Conservation (phyloP, 2,888 invertebrate species). For the Apoda limacodes region DNA sequence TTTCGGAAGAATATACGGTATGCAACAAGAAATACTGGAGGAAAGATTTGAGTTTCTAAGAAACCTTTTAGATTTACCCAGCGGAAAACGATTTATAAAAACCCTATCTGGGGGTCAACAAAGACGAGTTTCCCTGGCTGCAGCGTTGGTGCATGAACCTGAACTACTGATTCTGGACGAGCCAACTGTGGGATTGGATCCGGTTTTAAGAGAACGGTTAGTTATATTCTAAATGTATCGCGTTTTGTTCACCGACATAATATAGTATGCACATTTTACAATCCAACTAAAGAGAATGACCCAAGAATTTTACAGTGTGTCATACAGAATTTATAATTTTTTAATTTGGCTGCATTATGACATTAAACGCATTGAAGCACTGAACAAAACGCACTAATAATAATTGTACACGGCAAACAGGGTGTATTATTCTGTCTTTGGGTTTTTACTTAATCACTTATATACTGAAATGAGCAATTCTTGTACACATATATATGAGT, state of each 20-base stretch:
- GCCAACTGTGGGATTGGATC: constrained; percentile 95
- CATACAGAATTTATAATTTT: too few relatives aligned
- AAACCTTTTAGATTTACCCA: constrained; percentile 81
- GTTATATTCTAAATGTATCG: constrained; percentile 17
- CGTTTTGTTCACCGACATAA: neutral
- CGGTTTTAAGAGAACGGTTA: constrained; percentile 84
- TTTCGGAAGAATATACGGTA: constrained; percentile 88
- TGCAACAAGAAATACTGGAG: constrained; percentile 73
- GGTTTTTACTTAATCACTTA: too few relatives aligned
- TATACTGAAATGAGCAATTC: too few relatives aligned
- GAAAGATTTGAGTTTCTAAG: constrained; percentile 77
- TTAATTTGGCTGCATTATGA: too few relatives aligned
- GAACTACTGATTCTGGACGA: constrained; percentile 91
- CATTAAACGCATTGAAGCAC: too few relatives aligned
- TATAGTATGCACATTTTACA: neutral
- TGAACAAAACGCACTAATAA: too few relatives aligned
- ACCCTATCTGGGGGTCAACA: constrained; percentile 91
- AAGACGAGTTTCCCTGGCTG: constrained; percentile 88
- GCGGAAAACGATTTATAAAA: constrained; percentile 72
- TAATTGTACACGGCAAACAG: too few relatives aligned
- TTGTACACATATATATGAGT: too few relatives aligned
- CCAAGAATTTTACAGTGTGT: too few relatives aligned
- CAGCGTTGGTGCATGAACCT: constrained; percentile 89
- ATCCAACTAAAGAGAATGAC: too few relatives aligned
- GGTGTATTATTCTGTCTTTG: too few relatives aligned